Evolutionary conservation across 1,140 invertebrate genomes (phyloP).

Genomic region (Sminthurides bifidus): DNA sequence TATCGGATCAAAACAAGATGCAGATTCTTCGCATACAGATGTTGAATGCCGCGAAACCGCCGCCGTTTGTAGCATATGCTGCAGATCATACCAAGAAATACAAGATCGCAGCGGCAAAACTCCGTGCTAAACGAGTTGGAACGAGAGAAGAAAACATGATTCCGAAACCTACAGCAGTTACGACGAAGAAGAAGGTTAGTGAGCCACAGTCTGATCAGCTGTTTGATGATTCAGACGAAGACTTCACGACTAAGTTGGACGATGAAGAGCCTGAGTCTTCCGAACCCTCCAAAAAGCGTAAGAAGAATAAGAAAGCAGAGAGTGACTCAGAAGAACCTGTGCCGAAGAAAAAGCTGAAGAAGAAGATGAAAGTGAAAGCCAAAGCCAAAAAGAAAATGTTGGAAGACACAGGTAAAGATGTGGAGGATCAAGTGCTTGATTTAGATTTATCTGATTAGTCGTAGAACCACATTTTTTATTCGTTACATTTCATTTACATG

Average conservation of each 20-base stretch:
- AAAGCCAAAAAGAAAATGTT: conserved; percentile 9
- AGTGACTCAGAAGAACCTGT: conserved; percentile 2
- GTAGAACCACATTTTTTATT: no score
- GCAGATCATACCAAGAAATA: conserved; percentile 23
- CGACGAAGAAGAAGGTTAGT: conserved; percentile 5
- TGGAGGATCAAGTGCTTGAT: conserved; percentile 25
- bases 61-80: conserved; percentile 23
- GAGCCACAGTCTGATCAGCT: conserved; percentile 5
- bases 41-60: conserved; percentile 14
- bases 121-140: conserved; percentile 1
- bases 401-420: conserved; percentile 6
- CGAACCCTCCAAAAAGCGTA: neutral
- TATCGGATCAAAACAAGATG: conserved; percentile 18
- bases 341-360: conserved; percentile 1
- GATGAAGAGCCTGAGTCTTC: neutral
- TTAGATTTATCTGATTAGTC: conserved; percentile 31
- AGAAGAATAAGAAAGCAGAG: conserved; percentile 1
- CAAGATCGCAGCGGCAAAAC: conserved; percentile 10
- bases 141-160: conserved; percentile 25
- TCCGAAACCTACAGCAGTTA: conserved; percentile 15
- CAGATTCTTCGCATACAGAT: conserved; percentile 27
- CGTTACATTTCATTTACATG: no score
- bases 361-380: conserved; percentile 2
- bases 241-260: conserved; percentile 28
- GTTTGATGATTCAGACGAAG: conserved; percentile 11